A percentile compares a stretch with the other conserved stretches of the same genome.
These are phyloP conservation scores for Capromys pilorides DNA, from an alignment of 2,797 vertebrate genomes.

Conservation along the genomic window DNA sequence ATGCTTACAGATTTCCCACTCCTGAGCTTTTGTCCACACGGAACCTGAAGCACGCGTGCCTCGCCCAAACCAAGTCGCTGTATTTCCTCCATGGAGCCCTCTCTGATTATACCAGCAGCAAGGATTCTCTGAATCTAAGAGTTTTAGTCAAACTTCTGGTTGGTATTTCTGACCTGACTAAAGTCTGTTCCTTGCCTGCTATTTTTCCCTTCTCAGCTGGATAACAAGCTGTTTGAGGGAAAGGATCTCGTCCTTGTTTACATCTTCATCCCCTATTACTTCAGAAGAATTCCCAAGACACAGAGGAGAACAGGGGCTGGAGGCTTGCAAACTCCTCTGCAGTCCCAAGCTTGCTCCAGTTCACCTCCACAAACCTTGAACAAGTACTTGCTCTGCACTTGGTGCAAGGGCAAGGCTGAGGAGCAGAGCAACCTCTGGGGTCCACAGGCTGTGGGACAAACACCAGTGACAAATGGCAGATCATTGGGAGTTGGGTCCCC, in stretches of 20 bases:
- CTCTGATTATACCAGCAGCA: background rate
- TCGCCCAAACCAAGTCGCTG: background rate
- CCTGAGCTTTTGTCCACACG: fast-evolving
- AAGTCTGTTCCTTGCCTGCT: constrained; percentile 21
- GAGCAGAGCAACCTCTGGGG: too few relatives aligned
- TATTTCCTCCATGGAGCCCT: background rate
- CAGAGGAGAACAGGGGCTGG: background rate
- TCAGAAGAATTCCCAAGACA: background rate
- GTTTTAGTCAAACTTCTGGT: background rate
- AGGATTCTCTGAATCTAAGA: background rate
- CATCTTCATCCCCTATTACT: background rate
- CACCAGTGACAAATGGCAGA: background rate
- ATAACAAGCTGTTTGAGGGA: background rate
- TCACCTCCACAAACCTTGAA: background rate
- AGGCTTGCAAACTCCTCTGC: background rate
- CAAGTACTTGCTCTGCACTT: background rate
- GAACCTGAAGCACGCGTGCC: background rate
- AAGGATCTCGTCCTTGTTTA: background rate
- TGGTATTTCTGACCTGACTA: background rate
- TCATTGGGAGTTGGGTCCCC: fast-evolving
- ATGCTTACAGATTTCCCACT: background rate
- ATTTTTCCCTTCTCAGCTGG: background rate
- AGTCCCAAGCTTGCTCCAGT: background rate
- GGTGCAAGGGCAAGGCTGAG: background rate
- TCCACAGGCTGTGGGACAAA: background rate